Conservation (phyloP, 2,888 invertebrate species). For the Melipona bicolor region DNA sequence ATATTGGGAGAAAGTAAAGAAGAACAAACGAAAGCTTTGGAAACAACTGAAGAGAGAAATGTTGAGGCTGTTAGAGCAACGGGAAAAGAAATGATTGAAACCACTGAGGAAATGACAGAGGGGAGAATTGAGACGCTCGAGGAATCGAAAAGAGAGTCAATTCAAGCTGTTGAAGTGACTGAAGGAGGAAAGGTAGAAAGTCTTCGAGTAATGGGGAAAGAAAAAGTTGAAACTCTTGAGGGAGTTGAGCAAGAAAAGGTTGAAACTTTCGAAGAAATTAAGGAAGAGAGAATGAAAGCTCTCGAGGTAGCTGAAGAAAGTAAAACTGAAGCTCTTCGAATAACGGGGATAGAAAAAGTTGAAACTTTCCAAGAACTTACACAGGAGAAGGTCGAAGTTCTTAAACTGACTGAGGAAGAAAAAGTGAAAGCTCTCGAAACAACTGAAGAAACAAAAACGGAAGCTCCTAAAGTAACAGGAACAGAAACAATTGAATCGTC, state of each 20-base stretch:
- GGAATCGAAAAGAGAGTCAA: not conserved
- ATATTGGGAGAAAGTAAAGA: not conserved
- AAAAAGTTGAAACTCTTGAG: not conserved
- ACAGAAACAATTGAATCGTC: not conserved
- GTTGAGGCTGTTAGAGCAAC: not conserved
- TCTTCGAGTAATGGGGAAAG: not conserved
- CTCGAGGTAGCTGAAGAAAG: not conserved
- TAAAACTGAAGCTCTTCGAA: not conserved
- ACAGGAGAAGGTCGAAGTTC: not conserved
- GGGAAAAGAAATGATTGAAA: not conserved
- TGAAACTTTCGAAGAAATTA: not conserved
- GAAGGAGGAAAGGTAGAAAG: not conserved
- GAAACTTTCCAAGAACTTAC: not conserved
- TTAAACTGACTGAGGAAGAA: not conserved
- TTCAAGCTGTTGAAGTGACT: not conserved
- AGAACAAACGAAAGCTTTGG: not conserved
- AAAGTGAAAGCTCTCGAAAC: not conserved
- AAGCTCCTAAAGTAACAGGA: not conserved
- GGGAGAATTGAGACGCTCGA: not conserved
- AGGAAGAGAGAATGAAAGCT: not conserved
- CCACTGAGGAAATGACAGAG: not conserved
- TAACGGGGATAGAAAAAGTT: not conserved
- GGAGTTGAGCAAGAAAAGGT: fast-evolving
- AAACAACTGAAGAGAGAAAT: fast-evolving
- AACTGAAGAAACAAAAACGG: not conserved